Evolutionary conservation across 2,888 invertebrate species (phyloP), one percentile per base, ranked within the genome.

Genomic region (Andricus curvator): DNA sequence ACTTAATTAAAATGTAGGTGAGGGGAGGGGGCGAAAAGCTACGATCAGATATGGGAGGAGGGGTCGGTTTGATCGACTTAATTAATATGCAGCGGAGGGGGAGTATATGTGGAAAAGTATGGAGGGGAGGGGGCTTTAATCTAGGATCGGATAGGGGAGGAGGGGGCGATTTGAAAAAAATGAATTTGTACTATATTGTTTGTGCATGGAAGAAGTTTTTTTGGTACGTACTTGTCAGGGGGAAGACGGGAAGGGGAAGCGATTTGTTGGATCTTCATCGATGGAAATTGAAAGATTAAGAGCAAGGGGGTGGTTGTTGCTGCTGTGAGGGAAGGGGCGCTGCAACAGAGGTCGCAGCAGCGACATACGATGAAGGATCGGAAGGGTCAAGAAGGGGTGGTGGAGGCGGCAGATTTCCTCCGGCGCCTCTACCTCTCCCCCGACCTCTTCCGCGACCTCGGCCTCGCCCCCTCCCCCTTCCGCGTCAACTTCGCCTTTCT

Each of bases 401-500:
- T 68, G 91, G 90, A 82, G 91, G 89, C 83, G 90, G 88, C 78
- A 88, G 80, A 77, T 83, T 88, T 74, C 88, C 93, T 88, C 94
- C 94, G 85, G 94, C 93, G 94, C 96, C 96, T 93, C 96, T 95
- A 92, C 96, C 96, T 94, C 96, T 95, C 94, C 95, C 95, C 92
- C 95, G 95, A 93, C 96, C 96, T 93, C 96, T 95, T 89, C 96
- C 96, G 94, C 96, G 94, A 92, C 95, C 95, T 92, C 95, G 94
- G 91, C 95, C 95, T 90, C 95, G 95, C 95, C 96, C 96, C 96
- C 96, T 96, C 95, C 96, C 96, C 94, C 96, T 95, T 95, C 96
- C 96, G 94, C 96, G 96, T 96, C 96, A 96, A 96, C 96, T 96
- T 88, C 96, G 93, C 92, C 96, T 96, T 92, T 97, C 97, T 78